Percentiles rank a stretch among this genome's conserved stretches.
These are phyloP conservation scores for Micrastur ruficollis DNA, from an alignment of 2,797 vertebrate genomes.

Conservation along the genomic window DNA sequence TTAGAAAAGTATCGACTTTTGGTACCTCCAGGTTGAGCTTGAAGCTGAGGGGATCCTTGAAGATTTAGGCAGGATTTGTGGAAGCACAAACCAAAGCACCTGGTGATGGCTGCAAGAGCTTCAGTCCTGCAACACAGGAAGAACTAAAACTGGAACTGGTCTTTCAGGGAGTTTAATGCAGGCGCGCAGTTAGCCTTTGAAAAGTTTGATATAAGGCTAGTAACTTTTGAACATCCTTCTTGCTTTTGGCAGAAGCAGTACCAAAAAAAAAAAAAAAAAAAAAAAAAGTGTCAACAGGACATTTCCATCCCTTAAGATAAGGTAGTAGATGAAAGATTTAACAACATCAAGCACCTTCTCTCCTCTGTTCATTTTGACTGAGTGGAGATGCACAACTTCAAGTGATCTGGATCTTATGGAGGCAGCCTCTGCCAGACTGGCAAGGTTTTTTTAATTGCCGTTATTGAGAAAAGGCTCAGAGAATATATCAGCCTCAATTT, in stretches of 20 bases:
- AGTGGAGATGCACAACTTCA: not conserved
- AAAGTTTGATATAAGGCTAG: not conserved
- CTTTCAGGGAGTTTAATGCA: not conserved
- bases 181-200: not conserved
- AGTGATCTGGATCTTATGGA: not conserved
- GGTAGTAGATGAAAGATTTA: not conserved
- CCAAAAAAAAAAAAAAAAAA: not conserved
- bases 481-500: not conserved
- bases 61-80: not conserved
- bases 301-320: not conserved
- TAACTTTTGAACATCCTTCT: not conserved
- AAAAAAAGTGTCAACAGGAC: not conserved
- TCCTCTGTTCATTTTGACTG: not conserved
- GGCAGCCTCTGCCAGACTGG: not conserved
- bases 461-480: not conserved
- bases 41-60: not conserved
- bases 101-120: not conserved
- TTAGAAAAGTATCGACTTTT: not conserved
- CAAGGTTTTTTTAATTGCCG: not conserved
- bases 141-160: not conserved
- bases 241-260: not conserved
- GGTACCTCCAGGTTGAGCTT: not conserved
- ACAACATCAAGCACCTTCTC: not conserved
- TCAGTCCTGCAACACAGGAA: not conserved
- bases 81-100: not conserved